Evolutionary conservation across 1,140 invertebrate genomes (phyloP).

Genomic region (Acarapis woodi): DNA sequence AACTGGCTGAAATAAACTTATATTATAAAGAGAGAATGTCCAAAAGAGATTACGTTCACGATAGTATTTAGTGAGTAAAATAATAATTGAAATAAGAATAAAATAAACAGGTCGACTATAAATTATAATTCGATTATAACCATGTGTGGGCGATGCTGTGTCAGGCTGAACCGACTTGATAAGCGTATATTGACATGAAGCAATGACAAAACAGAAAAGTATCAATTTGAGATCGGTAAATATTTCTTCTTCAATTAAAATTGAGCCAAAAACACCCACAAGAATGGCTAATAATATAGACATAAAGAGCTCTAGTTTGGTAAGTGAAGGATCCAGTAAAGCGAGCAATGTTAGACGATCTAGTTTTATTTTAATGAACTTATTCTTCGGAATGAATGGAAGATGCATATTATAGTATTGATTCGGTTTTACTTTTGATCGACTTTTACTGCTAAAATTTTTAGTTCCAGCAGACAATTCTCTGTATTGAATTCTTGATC

Average conservation of each 20-base stretch:
- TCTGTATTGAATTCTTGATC: too few relatives aligned
- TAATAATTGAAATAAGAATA: constrained; percentile 34
- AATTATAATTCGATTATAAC: constrained; percentile 75
- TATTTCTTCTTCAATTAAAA: constrained; percentile 49
- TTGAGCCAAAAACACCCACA: constrained; percentile 52
- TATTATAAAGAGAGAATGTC: constrained; percentile 5
- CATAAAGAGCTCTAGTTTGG: constrained; percentile 47
- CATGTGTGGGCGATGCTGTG: constrained; percentile 80
- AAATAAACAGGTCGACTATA: constrained; percentile 68
- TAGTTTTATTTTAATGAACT: constrained; percentile 33
- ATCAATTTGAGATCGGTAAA: constrained; percentile 77
- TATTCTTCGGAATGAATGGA: constrained; percentile 25
- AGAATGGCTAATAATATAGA: constrained; percentile 52
- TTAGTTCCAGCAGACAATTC: background rate
- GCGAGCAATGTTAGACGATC: constrained; percentile 70
- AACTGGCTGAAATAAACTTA: constrained; percentile 6
- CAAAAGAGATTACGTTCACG: background rate
- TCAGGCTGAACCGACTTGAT: constrained; percentile 96
- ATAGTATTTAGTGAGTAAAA: constrained; percentile 6
- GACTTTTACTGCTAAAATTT: constrained; percentile 2
- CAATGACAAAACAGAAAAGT: constrained; percentile 83
- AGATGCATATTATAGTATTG: constrained; percentile 61
- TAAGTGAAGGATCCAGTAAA: constrained; percentile 65
- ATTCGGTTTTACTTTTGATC: constrained; percentile 25
- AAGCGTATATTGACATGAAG: constrained; percentile 84